Percentiles rank a stretch among this genome's conserved stretches.
Evolutionary conservation across 2,888 invertebrate species (phyloP).

Genomic region (Limnephilus marmoratus): DNA sequence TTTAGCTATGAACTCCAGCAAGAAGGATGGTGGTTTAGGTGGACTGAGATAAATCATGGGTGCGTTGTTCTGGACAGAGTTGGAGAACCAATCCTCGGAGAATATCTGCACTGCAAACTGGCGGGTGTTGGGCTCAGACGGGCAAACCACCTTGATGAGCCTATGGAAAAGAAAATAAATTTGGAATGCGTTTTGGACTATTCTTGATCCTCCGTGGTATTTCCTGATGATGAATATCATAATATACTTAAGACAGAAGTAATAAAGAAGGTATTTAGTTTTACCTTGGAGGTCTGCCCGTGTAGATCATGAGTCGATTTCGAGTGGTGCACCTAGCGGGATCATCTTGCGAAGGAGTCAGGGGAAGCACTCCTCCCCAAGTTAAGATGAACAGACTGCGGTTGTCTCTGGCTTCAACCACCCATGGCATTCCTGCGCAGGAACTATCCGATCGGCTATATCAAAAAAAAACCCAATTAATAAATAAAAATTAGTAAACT

Average conservation of each 20-base stretch:
- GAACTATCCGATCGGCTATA: constrained; percentile 74
- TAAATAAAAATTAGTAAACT: neutral
- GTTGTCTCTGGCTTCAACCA: constrained; percentile 87
- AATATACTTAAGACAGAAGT: constrained; percentile 29
- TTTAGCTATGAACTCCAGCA: constrained; percentile 77
- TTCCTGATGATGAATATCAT: neutral
- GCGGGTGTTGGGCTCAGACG: constrained; percentile 81
- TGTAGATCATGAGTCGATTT: constrained; percentile 89
- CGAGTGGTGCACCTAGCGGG: constrained; percentile 84
- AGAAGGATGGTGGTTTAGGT: constrained; percentile 65
- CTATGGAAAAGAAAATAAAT: constrained; percentile 68
- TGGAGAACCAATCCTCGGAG: constrained; percentile 86
- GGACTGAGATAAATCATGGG: constrained; percentile 61
- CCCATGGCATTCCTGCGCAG: constrained; percentile 87
- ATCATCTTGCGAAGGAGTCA: constrained; percentile 79
- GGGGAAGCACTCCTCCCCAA: constrained; percentile 87
- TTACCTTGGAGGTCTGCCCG: constrained; percentile 81
- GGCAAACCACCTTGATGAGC: constrained; percentile 83
- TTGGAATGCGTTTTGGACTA: neutral
- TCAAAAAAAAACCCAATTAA: neutral
- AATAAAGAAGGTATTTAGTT: neutral
- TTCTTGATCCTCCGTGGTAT: neutral
- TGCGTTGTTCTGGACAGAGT: constrained; percentile 68
- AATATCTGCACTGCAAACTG: constrained; percentile 86
- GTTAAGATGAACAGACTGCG: constrained; percentile 88